A percentile compares a stretch with the other conserved stretches of the same genome.
phyloP scores from a whole-genome alignment of 2,888 invertebrate genomes.

The Aplocera efformata region DNA sequence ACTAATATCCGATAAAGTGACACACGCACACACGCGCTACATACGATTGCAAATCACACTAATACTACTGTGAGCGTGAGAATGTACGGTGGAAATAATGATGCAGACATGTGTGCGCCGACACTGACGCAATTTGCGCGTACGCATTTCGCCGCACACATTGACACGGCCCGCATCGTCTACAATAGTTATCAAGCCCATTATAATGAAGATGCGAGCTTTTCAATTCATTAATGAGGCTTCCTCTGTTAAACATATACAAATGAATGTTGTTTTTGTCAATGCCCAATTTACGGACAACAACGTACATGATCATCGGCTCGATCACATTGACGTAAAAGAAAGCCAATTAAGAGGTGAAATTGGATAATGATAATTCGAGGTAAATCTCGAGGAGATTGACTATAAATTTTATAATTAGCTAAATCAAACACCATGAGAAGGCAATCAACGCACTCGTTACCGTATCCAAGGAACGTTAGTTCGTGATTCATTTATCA shows the following conservation, averaged over 20 bases:
- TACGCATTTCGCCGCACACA: conserved; percentile 48
- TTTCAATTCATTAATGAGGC: conserved; percentile 71
- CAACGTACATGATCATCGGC: conserved; percentile 51
- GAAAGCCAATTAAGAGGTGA: conserved; percentile 35
- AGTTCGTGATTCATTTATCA: conserved; percentile 58
- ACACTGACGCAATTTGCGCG: conserved; percentile 51
- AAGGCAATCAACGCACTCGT: conserved; percentile 56
- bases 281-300: conserved; percentile 55
- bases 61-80: conserved; percentile 72
- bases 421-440: conserved; percentile 46
- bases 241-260: conserved; percentile 60
- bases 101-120: conserved; percentile 48
- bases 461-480: conserved; percentile 53
- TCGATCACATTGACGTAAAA: conserved; percentile 44
- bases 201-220: conserved; percentile 71
- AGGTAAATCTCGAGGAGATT: conserved; percentile 37
- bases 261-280: conserved; percentile 55
- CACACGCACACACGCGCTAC: conserved; percentile 45
- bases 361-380: conserved; percentile 46
- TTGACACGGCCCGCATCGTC: conserved; percentile 58
- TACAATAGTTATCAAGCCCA: conserved; percentile 63
- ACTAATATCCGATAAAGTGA: conserved; percentile 71
- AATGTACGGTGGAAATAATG: conserved; percentile 68
- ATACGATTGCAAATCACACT: conserved; percentile 62
- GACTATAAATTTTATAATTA: conserved; percentile 56